Conservation (phyloP, 2,888 invertebrate genomes). For the Chrysotoxum bicinctum region DNA sequence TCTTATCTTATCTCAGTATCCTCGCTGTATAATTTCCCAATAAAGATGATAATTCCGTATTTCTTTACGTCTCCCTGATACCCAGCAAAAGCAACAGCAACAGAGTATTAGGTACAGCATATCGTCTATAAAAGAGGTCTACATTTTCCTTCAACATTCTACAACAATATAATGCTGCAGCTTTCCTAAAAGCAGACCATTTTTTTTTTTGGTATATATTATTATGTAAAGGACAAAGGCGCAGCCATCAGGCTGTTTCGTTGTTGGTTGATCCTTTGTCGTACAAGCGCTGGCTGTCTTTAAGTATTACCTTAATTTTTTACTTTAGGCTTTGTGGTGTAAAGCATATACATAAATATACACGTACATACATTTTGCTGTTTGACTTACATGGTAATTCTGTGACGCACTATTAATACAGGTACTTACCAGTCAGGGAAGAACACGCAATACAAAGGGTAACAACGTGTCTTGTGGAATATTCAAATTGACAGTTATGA, state of each 20-base stretch:
- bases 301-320: neutral
- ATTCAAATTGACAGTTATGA: too few species aligned
- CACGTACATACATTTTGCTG: too few species aligned
- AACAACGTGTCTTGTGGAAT: too few species aligned
- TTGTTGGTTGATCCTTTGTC: neutral
- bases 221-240: conserved; percentile 58
- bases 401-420: too few species aligned
- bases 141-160: conserved; percentile 6
- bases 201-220: conserved; percentile 44
- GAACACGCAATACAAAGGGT: too few species aligned
- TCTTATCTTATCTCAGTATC: conserved; percentile 64
- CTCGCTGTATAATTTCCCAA: conserved; percentile 65
- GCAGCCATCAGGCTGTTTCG: conserved; percentile 13
- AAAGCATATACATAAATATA: neutral
- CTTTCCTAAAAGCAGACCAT: conserved; percentile 51
- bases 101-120: conserved; percentile 24
- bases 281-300: neutral
- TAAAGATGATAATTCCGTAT: conserved; percentile 68
- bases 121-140: conserved; percentile 47
- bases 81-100: conserved; percentile 36
- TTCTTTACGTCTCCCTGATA: conserved; percentile 60
- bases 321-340: conserved; percentile 8
- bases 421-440: too few species aligned
- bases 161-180: conserved; percentile 19
- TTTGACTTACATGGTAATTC: too few species aligned